These are phyloP conservation scores for Silurus asotus DNA, from an alignment of 2,113 vertebrate species.

Conservation along the genomic window DNA sequence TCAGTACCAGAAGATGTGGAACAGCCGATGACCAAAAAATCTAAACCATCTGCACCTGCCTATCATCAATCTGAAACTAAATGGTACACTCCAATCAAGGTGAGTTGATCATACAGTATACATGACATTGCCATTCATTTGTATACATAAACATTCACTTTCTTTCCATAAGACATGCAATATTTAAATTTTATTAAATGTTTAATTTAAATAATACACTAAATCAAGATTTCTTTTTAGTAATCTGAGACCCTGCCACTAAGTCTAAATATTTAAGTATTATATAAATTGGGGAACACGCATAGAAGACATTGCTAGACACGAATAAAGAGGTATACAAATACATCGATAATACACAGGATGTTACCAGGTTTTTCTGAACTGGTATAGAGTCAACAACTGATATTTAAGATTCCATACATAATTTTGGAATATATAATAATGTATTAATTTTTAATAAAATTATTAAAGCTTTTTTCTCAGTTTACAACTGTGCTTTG, in stretches of 20 bases:
- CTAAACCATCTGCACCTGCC: conserved; percentile 64
- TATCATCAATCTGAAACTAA: conserved; percentile 76
- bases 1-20: conserved; percentile 84
- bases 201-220: not conserved
- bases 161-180: not conserved
- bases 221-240: not conserved
- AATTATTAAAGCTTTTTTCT: not conserved
- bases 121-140: not conserved
- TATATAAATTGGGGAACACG: not conserved
- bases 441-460: not conserved
- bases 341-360: not conserved
- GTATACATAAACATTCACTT: not conserved
- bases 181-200: not conserved
- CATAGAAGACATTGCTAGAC: not conserved
- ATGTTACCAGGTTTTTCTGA: not conserved
- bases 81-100: conserved; percentile 98
- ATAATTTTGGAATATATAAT: not conserved
- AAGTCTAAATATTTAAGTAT: not conserved
- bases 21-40: conserved; percentile 70
- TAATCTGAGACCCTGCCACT: not conserved
- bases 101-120: conserved; percentile 53
- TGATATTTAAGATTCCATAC: not conserved
- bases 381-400: not conserved
- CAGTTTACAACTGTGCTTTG: too few species aligned
- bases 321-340: not conserved